phyloP scores from a whole-genome alignment of 2,797 vertebrate species.

The Dendrocincla fuliginosa region DNA sequence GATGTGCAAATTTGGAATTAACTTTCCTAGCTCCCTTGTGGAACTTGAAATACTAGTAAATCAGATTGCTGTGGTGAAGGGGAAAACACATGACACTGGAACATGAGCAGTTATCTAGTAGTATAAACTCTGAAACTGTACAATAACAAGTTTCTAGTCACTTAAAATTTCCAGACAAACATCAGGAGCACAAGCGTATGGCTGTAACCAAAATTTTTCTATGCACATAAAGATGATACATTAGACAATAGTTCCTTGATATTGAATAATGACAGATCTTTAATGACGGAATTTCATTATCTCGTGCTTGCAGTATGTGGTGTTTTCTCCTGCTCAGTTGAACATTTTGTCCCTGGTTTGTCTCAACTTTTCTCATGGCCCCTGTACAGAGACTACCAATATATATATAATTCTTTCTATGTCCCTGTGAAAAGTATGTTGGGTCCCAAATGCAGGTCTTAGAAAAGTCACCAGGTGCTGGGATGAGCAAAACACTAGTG shows the following conservation, averaged over 20 bases:
- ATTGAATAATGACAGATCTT: background rate
- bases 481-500: background rate
- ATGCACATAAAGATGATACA: background rate
- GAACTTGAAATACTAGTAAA: background rate
- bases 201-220: background rate
- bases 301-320: background rate
- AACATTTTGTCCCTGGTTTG: background rate
- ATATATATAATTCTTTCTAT: background rate
- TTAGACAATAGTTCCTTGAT: background rate
- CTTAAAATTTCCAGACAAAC: background rate
- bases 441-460: background rate
- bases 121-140: background rate
- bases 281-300: background rate
- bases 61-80: background rate
- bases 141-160: background rate
- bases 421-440: background rate
- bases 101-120: background rate
- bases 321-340: background rate
- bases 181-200: background rate
- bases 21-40: background rate
- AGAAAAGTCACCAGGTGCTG: background rate
- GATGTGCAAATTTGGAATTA: background rate
- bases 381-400: background rate
- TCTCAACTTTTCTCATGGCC: background rate
- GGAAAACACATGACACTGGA: background rate